phyloP scores from a whole-genome alignment of 2,797 vertebrate species.

The Kryptopterus vitreolus region DNA sequence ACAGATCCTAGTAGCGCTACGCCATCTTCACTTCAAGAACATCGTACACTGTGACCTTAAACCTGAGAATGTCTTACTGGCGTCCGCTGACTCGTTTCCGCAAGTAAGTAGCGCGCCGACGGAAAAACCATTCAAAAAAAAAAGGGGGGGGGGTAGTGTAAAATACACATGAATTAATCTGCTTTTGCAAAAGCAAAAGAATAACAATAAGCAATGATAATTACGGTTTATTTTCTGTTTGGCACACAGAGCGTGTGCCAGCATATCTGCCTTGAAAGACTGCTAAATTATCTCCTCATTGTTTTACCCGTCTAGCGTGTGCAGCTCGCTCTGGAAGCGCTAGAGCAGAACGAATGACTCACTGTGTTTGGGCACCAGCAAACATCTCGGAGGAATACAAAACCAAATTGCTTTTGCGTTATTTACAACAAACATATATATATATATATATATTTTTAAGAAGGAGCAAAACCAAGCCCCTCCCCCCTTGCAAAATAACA shows the following conservation, averaged over 20 bases:
- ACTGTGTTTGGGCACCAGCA: constrained; percentile 53
- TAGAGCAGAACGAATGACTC: constrained; percentile 53
- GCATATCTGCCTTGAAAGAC: constrained; percentile 55
- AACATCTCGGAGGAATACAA: constrained; percentile 53
- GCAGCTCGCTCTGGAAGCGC: constrained; percentile 48
- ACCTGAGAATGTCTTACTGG: constrained; percentile 93
- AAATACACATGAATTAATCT: constrained; percentile 55
- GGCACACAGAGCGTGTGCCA: constrained; percentile 39
- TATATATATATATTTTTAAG: too few species aligned
- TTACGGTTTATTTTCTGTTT: constrained; percentile 49
- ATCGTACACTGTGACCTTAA: constrained; percentile 98
- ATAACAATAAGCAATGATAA: constrained; percentile 56
- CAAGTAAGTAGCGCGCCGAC: constrained; percentile 76
- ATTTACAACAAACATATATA: constrained; percentile 58
- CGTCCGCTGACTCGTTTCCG: constrained; percentile 90
- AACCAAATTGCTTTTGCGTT: constrained; percentile 50
- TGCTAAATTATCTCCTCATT: constrained; percentile 60
- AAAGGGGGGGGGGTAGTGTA: constrained; percentile 34
- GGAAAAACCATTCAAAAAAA: constrained; percentile 33
- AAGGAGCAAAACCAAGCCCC: constrained; percentile 2
- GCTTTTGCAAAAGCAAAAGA: constrained; percentile 54
- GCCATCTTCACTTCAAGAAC: constrained; percentile 98
- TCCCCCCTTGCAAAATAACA: constrained; percentile 23
- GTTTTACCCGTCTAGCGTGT: constrained; percentile 49
- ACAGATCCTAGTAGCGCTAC: constrained; percentile 91